Evolutionary conservation across 2,888 invertebrate species (phyloP).

Genomic region (Lymantria dispar): DNA sequence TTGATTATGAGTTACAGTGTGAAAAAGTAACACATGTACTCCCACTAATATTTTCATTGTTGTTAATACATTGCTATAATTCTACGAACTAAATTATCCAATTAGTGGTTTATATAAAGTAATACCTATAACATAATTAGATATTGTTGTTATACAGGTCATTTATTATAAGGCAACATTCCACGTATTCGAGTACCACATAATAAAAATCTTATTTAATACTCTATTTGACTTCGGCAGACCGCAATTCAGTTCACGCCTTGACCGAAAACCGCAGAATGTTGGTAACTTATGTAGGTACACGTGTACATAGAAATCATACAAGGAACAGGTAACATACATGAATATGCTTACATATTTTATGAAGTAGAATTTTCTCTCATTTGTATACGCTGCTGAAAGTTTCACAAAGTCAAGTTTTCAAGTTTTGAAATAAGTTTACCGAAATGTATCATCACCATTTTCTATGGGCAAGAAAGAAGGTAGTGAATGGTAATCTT

Average conservation of each 20-base stretch:
- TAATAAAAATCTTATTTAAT: slow-evolving; percentile 28
- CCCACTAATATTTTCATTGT: no score
- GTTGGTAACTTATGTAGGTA: slow-evolving; percentile 23
- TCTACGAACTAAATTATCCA: neutral
- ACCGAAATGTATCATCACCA: no score
- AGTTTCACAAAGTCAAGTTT: no score
- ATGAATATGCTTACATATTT: neutral
- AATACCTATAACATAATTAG: slow-evolving; percentile 2
- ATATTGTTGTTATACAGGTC: slow-evolving; percentile 3
- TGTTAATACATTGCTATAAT: no score
- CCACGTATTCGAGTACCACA: slow-evolving; percentile 10
- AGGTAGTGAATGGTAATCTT: no score
- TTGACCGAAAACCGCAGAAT: slow-evolving; percentile 42
- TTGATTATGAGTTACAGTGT: no score
- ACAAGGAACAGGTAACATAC: slow-evolving; percentile 4
- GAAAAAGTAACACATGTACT: no score
- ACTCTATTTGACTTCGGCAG: slow-evolving; percentile 31
- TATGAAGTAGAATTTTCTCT: neutral
- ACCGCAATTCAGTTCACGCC: slow-evolving; percentile 38
- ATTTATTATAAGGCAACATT: slow-evolving; percentile 14
- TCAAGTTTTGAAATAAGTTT: no score
- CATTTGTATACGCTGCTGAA: no score
- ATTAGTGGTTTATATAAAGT: neutral
- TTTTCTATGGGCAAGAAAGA: no score
- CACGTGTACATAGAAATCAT: neutral